phyloP scores from a whole-genome alignment of 1,140 invertebrate species.

The Caerostris darwini region DNA sequence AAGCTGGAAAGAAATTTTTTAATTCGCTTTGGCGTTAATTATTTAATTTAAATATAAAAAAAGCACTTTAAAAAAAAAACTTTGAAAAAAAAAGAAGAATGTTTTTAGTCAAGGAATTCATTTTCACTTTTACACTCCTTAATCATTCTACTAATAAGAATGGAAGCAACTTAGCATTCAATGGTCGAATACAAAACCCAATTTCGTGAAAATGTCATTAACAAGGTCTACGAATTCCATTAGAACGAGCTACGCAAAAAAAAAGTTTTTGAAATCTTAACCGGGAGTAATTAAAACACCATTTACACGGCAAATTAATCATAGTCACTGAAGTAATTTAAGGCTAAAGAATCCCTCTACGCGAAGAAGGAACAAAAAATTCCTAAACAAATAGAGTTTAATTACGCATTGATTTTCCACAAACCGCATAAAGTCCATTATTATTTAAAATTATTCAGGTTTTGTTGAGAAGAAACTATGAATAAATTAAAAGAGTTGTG shows the following conservation, averaged over 20 bases:
- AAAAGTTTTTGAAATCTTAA: not conserved
- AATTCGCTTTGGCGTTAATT: no score
- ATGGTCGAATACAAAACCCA: not conserved
- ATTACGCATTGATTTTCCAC: not conserved
- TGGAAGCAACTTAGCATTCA: not conserved
- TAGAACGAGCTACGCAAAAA: not conserved
- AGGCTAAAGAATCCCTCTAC: not conserved
- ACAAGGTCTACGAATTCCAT: not conserved
- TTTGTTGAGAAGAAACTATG: not conserved
- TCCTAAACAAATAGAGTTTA: not conserved
- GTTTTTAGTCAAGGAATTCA: not conserved
- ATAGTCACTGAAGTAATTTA: not conserved
- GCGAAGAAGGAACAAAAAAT: not conserved
- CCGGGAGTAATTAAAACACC: not conserved
- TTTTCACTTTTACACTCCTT: not conserved
- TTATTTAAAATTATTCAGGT: not conserved
- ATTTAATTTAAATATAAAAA: no score
- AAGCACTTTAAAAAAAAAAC: no score
- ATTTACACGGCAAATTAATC: not conserved
- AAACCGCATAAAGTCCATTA: not conserved
- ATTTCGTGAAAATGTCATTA: not conserved
- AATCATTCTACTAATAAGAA: not conserved
- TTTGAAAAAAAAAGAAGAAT: no score
- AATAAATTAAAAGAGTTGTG: not conserved
- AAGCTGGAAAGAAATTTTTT: no score